Base-by-base conservation (phyloP, 2,797 vertebrate species). In the Poecile montanus region DNA sequence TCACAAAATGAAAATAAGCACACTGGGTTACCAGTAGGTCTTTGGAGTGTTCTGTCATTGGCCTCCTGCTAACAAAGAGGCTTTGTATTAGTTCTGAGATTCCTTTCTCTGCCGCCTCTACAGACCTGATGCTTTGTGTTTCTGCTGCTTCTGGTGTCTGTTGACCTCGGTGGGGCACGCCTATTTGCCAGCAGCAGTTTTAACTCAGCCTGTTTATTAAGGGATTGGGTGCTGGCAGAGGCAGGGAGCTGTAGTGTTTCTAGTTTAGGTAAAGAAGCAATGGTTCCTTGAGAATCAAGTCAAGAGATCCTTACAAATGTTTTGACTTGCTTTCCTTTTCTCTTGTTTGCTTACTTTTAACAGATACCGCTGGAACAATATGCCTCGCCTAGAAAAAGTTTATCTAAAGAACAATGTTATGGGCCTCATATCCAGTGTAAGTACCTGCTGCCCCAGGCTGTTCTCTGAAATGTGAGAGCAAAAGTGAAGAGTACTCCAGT, bases 321-420 rank as follows among this genome's bases (percentile, higher is more conserved):
- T 61, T 60, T 95, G 42, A 65, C 34, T 75, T 66, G 45, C 5
- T 89, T 75, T 67, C 21, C 27, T 47, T 45, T 45, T 23, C 45
- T 47, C 44, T 53, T 56, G 76, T 86, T 44, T 84, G 10, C 29
- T 32, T 51, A 10, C 42, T 23, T 86, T 56, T 45, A 66, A n/a
- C 94, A 99, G 99, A 93, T 99, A 99, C 94, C 97, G 98, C 54
- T 99, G 99, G 99, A 99, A 99, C 94, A 97, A 98, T 94, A 99
- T 99, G 99, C 96, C 98, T 81, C 98, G 98, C 12, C 92, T 98
- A 90, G 99, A 99, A 86, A 99, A 99, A 94, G 98, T 99, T 61
- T 98, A 98, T 68, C 79, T 99, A 80, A 99, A 99, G 97, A 98
- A 99, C 94, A 99, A 98, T 63, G 98, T 99, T 65, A 99, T 99